phyloP scores from a whole-genome alignment of 2,797 vertebrate genomes.

The Oreochromis grahami region DNA sequence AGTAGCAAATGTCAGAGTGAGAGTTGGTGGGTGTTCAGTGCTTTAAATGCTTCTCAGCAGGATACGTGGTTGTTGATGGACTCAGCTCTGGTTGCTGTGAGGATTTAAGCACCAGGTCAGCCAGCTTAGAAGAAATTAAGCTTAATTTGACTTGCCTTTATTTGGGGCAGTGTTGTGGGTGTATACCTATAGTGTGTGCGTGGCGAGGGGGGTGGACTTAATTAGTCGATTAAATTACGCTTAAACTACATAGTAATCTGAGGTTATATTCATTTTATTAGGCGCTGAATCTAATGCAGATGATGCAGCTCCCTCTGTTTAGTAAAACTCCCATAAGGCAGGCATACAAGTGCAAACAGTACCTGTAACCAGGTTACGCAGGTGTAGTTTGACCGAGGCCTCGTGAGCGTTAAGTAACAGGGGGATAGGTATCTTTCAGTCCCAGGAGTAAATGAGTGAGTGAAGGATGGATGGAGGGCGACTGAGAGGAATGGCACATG shows the following conservation, averaged over 20 bases:
- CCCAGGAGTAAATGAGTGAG: constrained; percentile 11
- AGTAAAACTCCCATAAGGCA: background rate
- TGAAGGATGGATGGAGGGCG: background rate
- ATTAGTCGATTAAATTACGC: constrained; percentile 44
- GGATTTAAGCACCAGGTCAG: constrained; percentile 40
- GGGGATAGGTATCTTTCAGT: constrained; percentile 44
- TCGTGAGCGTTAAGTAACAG: constrained; percentile 68
- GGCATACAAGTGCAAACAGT: background rate
- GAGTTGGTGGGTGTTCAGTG: background rate
- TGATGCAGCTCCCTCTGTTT: background rate
- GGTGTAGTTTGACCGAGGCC: constrained; percentile 39
- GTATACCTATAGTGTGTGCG: background rate
- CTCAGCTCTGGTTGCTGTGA: constrained; percentile 12
- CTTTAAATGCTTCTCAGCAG: constrained; percentile 21
- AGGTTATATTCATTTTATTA: constrained; percentile 35
- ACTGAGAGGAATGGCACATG: background rate
- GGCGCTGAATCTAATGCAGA: background rate
- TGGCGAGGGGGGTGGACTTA: background rate
- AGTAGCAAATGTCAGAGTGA: background rate
- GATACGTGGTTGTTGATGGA: background rate
- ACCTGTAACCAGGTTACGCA: constrained; percentile 36
- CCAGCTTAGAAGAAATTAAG: constrained; percentile 45
- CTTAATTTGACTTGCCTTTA: constrained; percentile 35
- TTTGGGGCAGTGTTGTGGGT: background rate
- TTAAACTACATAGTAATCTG: constrained; percentile 22